Evolutionary conservation across 2,797 vertebrate genomes (phyloP).

Genomic region (Eospalax fontanierii): DNA sequence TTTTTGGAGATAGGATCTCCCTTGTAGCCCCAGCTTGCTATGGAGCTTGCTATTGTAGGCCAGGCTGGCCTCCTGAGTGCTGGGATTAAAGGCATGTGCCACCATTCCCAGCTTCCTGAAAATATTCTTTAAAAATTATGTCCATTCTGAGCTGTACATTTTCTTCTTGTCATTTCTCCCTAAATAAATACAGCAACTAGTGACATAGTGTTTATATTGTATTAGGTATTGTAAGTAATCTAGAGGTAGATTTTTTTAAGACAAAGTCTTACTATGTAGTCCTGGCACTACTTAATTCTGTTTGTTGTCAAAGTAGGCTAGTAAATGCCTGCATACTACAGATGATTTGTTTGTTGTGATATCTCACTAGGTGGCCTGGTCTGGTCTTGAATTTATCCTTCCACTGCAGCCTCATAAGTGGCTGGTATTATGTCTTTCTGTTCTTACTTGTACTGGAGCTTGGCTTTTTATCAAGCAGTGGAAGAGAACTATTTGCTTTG

Average conservation of each 20-base stretch:
- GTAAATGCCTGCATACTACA: not conserved
- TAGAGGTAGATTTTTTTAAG: not conserved
- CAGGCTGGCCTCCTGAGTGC: no score
- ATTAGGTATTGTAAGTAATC: not conserved
- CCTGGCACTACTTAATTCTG: not conserved
- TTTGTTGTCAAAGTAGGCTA: not conserved
- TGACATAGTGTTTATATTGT: not conserved
- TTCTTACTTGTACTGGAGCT: not conserved
- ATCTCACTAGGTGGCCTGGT: not conserved
- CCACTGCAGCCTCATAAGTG: not conserved
- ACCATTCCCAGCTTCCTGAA: not conserved
- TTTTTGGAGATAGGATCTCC: no score
- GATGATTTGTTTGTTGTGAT: not conserved
- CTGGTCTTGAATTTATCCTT: not conserved
- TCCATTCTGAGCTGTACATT: not conserved
- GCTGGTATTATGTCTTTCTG: constrained; percentile 8
- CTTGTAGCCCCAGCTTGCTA: no score
- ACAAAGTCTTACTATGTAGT: no score
- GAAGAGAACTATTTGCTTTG: not conserved
- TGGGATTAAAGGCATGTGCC: no score
- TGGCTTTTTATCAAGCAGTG: not conserved
- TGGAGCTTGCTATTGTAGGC: no score
- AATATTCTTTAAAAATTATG: not conserved
- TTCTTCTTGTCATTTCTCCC: not conserved
- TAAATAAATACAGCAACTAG: not conserved